Conservation (phyloP, 2,113 vertebrate species). For the Campylorhamphus procurvoides region DNA sequence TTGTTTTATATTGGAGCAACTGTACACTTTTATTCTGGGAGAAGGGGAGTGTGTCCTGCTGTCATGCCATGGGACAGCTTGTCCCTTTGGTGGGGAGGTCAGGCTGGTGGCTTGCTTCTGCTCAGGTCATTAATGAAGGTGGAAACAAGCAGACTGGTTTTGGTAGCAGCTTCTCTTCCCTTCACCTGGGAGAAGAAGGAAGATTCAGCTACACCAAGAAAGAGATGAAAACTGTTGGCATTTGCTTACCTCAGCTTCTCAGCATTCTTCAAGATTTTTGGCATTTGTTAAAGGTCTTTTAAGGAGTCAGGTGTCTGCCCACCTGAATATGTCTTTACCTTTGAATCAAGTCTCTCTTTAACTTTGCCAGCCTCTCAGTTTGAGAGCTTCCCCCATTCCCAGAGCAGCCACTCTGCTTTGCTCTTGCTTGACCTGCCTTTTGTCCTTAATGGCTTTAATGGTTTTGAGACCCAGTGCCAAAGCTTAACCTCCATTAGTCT, state of each 20-base stretch:
- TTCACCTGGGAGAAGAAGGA: background rate
- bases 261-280: background rate
- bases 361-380: background rate
- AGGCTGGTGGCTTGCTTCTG: background rate
- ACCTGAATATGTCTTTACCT: background rate
- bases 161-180: background rate
- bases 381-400: background rate
- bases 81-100: background rate
- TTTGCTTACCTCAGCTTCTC: background rate
- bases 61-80: background rate
- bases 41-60: background rate
- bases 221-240: background rate
- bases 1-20: background rate
- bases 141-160: background rate
- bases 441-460: background rate
- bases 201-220: background rate
- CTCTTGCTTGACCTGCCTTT: background rate
- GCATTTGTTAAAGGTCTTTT: background rate
- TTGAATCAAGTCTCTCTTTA: background rate
- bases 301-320: background rate
- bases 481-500: background rate
- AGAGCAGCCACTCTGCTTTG: background rate
- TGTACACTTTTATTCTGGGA: background rate
- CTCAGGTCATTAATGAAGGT: fast-evolving
- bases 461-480: background rate